Percentiles rank a stretch among this genome's conserved stretches.
Conservation (phyloP, 2,113 vertebrate species). For the Halcyon senegalensis region DNA sequence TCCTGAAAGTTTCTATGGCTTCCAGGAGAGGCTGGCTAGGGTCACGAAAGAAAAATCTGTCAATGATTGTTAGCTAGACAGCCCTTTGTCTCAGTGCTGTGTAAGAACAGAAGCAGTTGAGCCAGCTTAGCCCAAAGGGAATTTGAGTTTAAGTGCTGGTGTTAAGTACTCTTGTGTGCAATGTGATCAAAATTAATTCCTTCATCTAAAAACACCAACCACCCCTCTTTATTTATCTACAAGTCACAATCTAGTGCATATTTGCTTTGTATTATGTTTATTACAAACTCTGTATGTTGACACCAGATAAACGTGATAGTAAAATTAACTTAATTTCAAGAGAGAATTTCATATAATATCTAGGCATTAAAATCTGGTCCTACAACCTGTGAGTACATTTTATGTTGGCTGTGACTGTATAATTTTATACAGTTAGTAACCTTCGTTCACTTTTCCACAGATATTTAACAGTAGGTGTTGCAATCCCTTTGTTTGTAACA, state of each 20-base stretch:
- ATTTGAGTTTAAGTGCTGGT: neutral
- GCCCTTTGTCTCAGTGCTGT: neutral
- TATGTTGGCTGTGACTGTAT: neutral
- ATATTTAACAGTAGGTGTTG: neutral
- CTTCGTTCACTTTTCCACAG: neutral
- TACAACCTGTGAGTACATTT: neutral
- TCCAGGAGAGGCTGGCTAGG: neutral
- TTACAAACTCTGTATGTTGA: neutral
- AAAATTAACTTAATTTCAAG: neutral
- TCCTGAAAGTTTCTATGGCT: neutral
- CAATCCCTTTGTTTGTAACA: neutral
- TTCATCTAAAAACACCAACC: neutral
- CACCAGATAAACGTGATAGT: neutral
- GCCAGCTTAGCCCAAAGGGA: neutral
- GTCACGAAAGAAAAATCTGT: neutral
- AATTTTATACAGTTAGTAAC: neutral
- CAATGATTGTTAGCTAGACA: rapidly evolving
- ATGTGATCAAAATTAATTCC: neutral
- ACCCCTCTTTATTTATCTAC: neutral
- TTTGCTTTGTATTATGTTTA: neutral
- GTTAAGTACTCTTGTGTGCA: neutral
- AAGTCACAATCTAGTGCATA: neutral
- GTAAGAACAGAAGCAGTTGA: neutral
- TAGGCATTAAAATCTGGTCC: neutral
- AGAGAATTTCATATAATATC: neutral